Evolutionary conservation across 2,113 vertebrate genomes (phyloP), one percentile per base, ranked within the genome.

Genomic region (Malurus elegans): DNA sequence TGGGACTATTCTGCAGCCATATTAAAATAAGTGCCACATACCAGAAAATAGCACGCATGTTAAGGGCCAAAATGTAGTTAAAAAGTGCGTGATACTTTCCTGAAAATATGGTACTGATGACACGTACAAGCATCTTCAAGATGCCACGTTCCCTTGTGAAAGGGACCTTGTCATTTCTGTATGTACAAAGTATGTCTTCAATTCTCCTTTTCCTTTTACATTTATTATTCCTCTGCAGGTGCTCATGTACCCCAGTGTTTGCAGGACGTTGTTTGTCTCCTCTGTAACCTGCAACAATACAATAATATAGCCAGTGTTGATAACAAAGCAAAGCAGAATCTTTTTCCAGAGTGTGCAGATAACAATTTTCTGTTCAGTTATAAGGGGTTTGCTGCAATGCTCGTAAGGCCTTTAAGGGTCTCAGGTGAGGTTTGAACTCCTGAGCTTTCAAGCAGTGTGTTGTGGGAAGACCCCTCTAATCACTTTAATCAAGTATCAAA

Each of bases 151-250:
- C 95, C 98, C 99, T 93, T 99, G 99, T 94, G 99, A 99, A 70
- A 99, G 98, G 50, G 99, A 99, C 76, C 99, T 98, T 81, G 98
- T 99, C 98, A 99, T 99, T 97, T 99, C 99, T 4, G 99, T 99
- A 97, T 99, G 99, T 44, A 99, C 99, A 93, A 99, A 99, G 97
- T 98, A 99, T 12, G 99, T 99, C 97, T 99, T 99, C 89, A 99
- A 94, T 80, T 99, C 99, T 86, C 99, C 99, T 98, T 99, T 99
- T 67, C 99, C 99, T 97, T 99, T 99, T 83, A 99, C 99, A 12
- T 99, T 99, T 97, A 99, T 99, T 93, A 99, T 98, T 71, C 99
- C 99, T 94, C 99, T 97, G 81, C 99, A 99, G 4, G 99, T 98
- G 96, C 99, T 99, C 74, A 98, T 98, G 97, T 99, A 99, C 21